Evolutionary conservation across 53 echinoderm and acorn worm genomes (phyloP).

Genomic region (Holothuria scabra): DNA sequence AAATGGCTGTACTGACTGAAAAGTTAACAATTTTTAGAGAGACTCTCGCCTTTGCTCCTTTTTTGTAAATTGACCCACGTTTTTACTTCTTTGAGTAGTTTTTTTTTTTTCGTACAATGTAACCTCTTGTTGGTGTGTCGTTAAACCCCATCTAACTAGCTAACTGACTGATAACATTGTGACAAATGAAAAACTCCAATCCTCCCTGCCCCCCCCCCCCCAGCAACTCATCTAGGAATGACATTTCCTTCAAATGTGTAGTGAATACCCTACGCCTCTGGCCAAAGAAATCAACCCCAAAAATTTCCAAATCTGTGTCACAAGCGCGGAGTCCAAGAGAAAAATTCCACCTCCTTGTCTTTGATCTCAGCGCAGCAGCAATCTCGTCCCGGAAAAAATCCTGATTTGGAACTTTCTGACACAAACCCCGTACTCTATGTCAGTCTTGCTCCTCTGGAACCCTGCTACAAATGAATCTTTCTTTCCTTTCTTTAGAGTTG

Average conservation of each 20-base stretch:
- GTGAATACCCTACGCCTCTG: constrained; percentile 3
- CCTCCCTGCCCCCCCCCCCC: not conserved
- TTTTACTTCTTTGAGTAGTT: too few species aligned
- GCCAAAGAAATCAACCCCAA: not conserved
- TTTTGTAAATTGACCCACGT: too few species aligned
- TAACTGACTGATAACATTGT: not conserved
- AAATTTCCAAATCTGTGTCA: constrained; percentile 24
- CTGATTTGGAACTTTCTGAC: not conserved
- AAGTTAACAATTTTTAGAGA: too few species aligned
- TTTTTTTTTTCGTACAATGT: too few species aligned
- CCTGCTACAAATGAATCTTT: not conserved
- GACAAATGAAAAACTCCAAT: not conserved
- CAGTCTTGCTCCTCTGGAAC: not conserved
- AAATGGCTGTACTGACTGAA: too few species aligned
- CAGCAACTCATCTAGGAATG: not conserved
- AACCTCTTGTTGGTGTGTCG: too few species aligned
- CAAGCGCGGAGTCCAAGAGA: not conserved
- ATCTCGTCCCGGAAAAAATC: not conserved
- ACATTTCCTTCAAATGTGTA: not conserved
- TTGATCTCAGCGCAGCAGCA: not conserved
- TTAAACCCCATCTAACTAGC: too few species aligned
- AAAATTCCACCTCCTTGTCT: not conserved
- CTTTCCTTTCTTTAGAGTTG: not conserved
- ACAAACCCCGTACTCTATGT: not conserved
- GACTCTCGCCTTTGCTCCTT: too few species aligned